A percentile compares a stretch with the other conserved stretches of the same genome.
These are phyloP conservation scores for Myrmophylax atrothorax DNA, from an alignment of 2,113 vertebrate species.

Conservation along the genomic window DNA sequence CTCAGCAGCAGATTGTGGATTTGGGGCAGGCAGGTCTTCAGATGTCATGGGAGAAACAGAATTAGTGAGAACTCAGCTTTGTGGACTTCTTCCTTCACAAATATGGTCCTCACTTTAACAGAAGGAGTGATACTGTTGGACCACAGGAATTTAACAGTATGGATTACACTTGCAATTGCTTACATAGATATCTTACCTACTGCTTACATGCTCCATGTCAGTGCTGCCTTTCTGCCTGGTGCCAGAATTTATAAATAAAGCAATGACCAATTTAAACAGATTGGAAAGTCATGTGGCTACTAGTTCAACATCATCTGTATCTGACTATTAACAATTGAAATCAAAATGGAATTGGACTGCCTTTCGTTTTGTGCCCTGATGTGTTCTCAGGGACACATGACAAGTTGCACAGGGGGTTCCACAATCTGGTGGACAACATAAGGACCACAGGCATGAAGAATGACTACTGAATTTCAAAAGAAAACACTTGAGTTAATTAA, in stretches of 20 bases:
- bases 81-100: background rate
- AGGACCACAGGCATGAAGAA: background rate
- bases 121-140: background rate
- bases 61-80: background rate
- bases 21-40: background rate
- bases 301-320: background rate
- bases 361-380: background rate
- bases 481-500: background rate
- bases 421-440: background rate
- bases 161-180: background rate
- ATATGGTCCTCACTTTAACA: background rate
- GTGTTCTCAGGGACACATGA: background rate
- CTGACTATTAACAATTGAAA: background rate
- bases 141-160: background rate
- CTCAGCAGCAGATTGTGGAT: background rate
- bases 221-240: background rate
- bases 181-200: background rate
- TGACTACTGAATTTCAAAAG: background rate
- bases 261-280: background rate
- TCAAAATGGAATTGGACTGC: background rate
- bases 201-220: background rate
- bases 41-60: background rate
- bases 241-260: background rate
- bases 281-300: background rate
- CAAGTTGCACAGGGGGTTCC: background rate